Base-by-base conservation (phyloP, 2,113 vertebrate genomes). In the Canis aureus region DNA sequence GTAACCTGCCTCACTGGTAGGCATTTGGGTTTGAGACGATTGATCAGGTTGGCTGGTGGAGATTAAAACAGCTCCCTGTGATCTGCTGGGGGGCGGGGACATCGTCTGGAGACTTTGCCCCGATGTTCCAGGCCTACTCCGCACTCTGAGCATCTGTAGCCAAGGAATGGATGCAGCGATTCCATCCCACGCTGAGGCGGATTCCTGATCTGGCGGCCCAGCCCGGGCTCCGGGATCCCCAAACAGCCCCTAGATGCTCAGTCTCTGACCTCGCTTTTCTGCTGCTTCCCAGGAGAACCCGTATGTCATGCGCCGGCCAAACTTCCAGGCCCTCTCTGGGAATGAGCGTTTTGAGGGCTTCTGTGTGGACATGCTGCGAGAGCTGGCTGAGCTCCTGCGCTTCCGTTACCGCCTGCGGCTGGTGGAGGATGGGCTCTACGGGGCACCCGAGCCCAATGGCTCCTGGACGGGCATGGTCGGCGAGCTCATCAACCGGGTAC, bases 401-500 rank as follows among this genome's bases (percentile, higher is more conserved):
- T 99, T 99, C 98, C 99, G 99, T 79, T 99, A 99, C 97, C 99
- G 98, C 94, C 99, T 99, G 98, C 99, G 99, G 60, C 97, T 99
- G 98, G 99, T 99, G 96, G 99, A 99, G 17, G 99, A 99, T 0
- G 99, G 99, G 4, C 98, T 99, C 3, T 99, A 99, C 0, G 99
- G 99, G 0, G 99, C 99, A 0, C 99, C 99, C 0, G 99, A 99
- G 73, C 99, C 99, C 94, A 99, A 99, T 0, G 99, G 99, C 49
- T 99, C 99, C 97, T 99, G 99, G 99, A 99, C 99, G 0, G 99
- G 99, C 74, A 99, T 99, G 99, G 99, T 99, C 83, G 99, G 99
- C 12, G 99, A 99, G 98, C 99, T 99, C 90, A 99, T 99, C 98
- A 99, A 99, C 97, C 98, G 99, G 99, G 99, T 99, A 99, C 0